Evolutionary conservation across 2,113 vertebrate species (phyloP), one percentile per base, ranked within the genome.

Genomic region (Zosterops pallidus): DNA sequence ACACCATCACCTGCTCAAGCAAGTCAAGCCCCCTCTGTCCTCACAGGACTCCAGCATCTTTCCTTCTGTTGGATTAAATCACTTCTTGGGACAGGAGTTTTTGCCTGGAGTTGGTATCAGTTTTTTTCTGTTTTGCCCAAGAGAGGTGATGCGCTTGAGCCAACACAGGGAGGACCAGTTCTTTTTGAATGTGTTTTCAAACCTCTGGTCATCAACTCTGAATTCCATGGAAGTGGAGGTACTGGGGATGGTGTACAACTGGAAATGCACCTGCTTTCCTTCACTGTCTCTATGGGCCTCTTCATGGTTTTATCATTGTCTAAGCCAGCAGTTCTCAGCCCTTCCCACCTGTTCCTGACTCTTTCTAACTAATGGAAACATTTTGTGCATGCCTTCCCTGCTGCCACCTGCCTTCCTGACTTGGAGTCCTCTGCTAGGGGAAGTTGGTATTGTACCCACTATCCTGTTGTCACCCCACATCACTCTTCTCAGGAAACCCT

Each of bases 251-350:
- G 7, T 35, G 16, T 26, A 65, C 24, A 37, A 31, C 49, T 56
- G 41, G 19, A 76, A 83, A 68, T 2, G 9, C 52, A 50, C 44
- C 23, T 83, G 33, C 37, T 91, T 74, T 89, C 52, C 42, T 79
- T 64, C 79, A 52, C 0, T 0, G 37, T 47, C 62, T 67, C 35
- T 76, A 0, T 11, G 12, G 21, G 13, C 23, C 20, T 67, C 44
- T 71, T 55, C 33, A 59, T 23, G 24, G 9, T 14, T 64, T 35
- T 55, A 42, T 42, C 35, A 12, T 21, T 60, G 37, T 49, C 19
- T 41, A 67, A 26, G 20, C 13, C 39, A 37, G 52, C 25, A 69
- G 35, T 65, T 72, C 79, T 90, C 62, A 88, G 57, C 21, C 60
- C 44, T 71, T 74, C 53, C 60, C 77, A 65, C 29, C 41, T 4